These are phyloP conservation scores for Amphiduros pacificus DNA, from an alignment of 2,888 invertebrate genomes.

Conservation along the genomic window DNA sequence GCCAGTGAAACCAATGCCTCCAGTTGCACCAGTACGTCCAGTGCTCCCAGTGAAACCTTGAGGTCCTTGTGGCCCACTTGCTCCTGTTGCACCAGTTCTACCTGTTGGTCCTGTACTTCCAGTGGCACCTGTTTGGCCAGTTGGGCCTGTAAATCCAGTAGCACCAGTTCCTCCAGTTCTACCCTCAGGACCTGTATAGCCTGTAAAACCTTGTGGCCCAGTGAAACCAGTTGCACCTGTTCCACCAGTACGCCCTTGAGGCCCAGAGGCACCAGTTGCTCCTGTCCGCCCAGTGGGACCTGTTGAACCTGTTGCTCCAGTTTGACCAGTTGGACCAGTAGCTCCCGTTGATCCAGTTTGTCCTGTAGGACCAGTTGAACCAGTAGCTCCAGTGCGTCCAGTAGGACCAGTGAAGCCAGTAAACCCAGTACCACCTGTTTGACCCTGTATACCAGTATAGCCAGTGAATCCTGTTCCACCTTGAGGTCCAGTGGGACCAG, in stretches of 20 bases:
- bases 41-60: neutral
- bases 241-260: constrained; percentile 14
- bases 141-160: constrained; percentile 2
- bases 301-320: constrained; percentile 60
- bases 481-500: constrained; percentile 19
- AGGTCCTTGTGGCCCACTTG: neutral
- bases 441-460: constrained; percentile 17
- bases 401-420: constrained; percentile 9
- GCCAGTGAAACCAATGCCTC: constrained; percentile 15
- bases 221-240: constrained; percentile 61
- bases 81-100: constrained; percentile 7
- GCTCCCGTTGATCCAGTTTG: constrained; percentile 5
- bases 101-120: constrained; percentile 8
- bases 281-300: constrained; percentile 51
- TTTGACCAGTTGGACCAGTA: constrained; percentile 51
- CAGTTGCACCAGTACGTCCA: constrained; percentile 8
- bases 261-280: constrained; percentile 66
- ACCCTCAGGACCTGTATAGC: constrained; percentile 10
- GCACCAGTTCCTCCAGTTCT: constrained; percentile 13
- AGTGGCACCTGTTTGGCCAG: neutral
- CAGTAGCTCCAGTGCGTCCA: constrained; percentile 19
- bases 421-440: constrained; percentile 64
- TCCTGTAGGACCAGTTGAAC: constrained; percentile 15
- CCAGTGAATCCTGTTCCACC: constrained; percentile 28
- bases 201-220: constrained; percentile 20